Conservation (phyloP, 1,140 invertebrate species). For the Trachelipus rathkii region DNA sequence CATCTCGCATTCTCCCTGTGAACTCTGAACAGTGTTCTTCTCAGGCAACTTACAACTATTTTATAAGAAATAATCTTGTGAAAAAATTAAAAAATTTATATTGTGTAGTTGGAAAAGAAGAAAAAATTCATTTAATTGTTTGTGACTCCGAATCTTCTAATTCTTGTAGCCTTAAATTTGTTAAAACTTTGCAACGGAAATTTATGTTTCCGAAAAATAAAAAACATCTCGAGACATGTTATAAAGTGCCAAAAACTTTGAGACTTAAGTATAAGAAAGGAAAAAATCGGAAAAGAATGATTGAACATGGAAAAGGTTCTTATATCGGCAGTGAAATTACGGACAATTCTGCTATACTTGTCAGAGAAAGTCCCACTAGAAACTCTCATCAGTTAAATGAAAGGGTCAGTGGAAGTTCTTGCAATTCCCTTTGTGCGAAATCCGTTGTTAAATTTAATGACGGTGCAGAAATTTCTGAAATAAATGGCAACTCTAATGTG, state of each 20-base stretch:
- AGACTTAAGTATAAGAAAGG: too few species aligned
- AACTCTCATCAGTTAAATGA: too few species aligned
- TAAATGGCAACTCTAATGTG: too few species aligned
- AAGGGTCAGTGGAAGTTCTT: too few species aligned
- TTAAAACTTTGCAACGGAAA: background rate
- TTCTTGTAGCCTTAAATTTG: background rate
- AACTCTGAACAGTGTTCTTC: background rate
- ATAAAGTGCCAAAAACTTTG: background rate
- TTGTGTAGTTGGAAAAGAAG: background rate
- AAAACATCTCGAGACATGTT: background rate
- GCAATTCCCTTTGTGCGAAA: too few species aligned
- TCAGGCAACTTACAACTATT: background rate
- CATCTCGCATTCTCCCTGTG: background rate
- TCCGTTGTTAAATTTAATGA: too few species aligned
- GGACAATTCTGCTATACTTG: too few species aligned
- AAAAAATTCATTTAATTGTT: slow-evolving; percentile 1
- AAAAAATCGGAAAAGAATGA: too few species aligned
- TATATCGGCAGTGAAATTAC: too few species aligned
- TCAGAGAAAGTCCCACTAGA: too few species aligned
- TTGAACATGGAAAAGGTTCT: too few species aligned
- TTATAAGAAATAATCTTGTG: background rate
- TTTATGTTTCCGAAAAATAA: background rate
- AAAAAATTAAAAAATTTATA: slow-evolving; percentile 3
- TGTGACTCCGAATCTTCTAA: background rate
- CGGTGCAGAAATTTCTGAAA: too few species aligned